Evolutionary conservation across 2,888 invertebrate genomes (phyloP), one percentile per base, ranked within the genome.

Genomic region (Leistus spinibarbis): DNA sequence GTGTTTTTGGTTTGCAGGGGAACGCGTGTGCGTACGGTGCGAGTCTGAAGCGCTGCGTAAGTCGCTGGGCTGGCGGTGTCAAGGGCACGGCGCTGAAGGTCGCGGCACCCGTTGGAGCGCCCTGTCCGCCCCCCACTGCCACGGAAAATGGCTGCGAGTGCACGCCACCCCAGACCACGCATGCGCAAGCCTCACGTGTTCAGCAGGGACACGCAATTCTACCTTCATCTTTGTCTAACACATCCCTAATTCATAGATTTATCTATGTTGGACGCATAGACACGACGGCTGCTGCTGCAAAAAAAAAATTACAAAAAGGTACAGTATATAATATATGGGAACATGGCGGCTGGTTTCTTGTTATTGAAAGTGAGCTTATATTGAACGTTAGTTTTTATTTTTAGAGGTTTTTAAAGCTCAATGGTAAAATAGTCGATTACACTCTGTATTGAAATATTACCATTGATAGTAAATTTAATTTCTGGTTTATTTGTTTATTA

Each of bases 121-220:
- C 53, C 88, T 96, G 40, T 91, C 94, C 64, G 92, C 92, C n/a
- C 93, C 93, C 0, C 93, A 95, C 81, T 96, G 96, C 85, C 94
- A 94, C 82, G 96, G 96, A 54, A 94, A 95, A 83, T 96, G 96
- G 96, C 86, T 93, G 64, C 90, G 95, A 64, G 82, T 82, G 10
- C 81, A 82, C 73, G 80, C 81, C 10, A 81, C 82, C 77, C 80
- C 81, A 1, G 82, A 84, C 20, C 72, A 22, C 20, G 54, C 65
- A 40, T 53, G 63, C 70, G 64, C 64, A n/a, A 70, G 53, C 24
- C 63, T 54, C 2, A 53, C 54, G 23, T 66, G 66, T 17, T 66
- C 66, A 16, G 71, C 66, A n/a, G 19, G 10, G 3, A 40, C 40
- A 0, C 22, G 27, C 1, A 75, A 75, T 22, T 10, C 75, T 54